Conservation (phyloP, 2,888 invertebrate genomes). For the Erebia ligea region DNA sequence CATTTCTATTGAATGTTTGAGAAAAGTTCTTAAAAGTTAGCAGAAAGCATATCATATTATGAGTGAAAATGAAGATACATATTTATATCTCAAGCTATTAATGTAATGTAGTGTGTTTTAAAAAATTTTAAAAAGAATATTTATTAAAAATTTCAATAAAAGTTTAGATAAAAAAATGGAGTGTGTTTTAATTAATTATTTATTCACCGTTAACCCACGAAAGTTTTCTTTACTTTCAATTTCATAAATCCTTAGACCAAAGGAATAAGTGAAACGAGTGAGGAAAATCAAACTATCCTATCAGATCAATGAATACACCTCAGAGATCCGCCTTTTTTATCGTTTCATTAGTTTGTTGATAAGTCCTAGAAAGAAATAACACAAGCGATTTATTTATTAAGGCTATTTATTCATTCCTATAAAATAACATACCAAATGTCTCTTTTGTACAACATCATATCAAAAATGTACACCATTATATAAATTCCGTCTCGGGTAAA, state of each 20-base stretch:
- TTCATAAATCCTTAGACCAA: no score
- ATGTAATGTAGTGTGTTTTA: conserved; percentile 38
- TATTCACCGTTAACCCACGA: background rate
- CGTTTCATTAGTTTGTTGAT: background rate
- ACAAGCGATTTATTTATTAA: conserved; percentile 68
- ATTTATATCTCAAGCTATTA: conserved; percentile 36
- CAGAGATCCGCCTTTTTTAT: no score
- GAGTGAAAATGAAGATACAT: conserved; percentile 40
- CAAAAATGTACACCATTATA: conserved; percentile 84
- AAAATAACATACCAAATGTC: conserved; percentile 85
- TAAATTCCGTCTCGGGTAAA: conserved; percentile 82
- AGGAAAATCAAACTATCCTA: no score
- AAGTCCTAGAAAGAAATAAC: conserved; percentile 50
- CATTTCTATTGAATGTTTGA: background rate
- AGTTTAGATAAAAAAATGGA: conserved; percentile 44
- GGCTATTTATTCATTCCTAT: conserved; percentile 85
- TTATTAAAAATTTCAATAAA: conserved; percentile 39
- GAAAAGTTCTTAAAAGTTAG: conserved; percentile 39
- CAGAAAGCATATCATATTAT: conserved; percentile 57
- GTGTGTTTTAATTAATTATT: background rate
- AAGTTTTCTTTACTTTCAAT: no score
- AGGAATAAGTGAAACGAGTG: no score
- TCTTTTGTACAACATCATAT: conserved; percentile 84
- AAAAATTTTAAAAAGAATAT: conserved; percentile 40
- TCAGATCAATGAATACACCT: no score